A percentile compares a stretch with the other conserved stretches of the same genome.
Conservation (phyloP, 2,113 vertebrate species). For the Amblyopsis rosae region DNA sequence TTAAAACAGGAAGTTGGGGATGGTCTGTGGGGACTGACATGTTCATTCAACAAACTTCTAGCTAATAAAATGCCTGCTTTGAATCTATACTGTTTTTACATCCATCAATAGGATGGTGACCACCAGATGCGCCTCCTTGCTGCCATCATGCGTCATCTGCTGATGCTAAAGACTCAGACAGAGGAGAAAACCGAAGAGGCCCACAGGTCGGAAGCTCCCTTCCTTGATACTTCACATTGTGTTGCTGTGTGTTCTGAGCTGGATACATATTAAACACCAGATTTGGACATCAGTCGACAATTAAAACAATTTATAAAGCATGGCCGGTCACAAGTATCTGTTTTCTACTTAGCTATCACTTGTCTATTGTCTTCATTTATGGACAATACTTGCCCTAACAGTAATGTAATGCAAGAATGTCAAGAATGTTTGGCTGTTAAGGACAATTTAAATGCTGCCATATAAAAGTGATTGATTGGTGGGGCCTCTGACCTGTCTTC, state of each 20-base stretch:
- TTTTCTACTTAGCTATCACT: too few relatives aligned
- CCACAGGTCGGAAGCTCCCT: slow-evolving; percentile 85
- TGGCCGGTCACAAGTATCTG: not conserved
- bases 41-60: too few relatives aligned
- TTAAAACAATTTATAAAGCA: not conserved
- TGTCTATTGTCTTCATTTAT: slow-evolving; percentile 1
- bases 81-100: slow-evolving; percentile 12
- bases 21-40: too few relatives aligned
- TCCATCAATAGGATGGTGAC: slow-evolving; percentile 82
- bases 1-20: too few relatives aligned
- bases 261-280: not conserved
- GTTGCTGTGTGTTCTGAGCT: not conserved
- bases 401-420: slow-evolving; percentile 51
- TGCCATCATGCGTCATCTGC: slow-evolving; percentile 90
- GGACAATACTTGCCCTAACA: slow-evolving; percentile 12
- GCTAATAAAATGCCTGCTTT: not conserved
- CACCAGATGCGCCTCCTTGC: slow-evolving; percentile 90
- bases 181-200: slow-evolving; percentile 96
- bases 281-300: not conserved
- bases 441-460: slow-evolving; percentile 77
- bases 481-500: slow-evolving; percentile 59
- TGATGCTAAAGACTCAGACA: slow-evolving; percentile 88
- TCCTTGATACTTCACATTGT: not conserved
- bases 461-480: slow-evolving; percentile 86
- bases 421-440: slow-evolving; percentile 35